Percentiles rank a stretch among this genome's conserved stretches.
Conservation (phyloP, 1,140 invertebrate species). For the Apis laboriosa region DNA sequence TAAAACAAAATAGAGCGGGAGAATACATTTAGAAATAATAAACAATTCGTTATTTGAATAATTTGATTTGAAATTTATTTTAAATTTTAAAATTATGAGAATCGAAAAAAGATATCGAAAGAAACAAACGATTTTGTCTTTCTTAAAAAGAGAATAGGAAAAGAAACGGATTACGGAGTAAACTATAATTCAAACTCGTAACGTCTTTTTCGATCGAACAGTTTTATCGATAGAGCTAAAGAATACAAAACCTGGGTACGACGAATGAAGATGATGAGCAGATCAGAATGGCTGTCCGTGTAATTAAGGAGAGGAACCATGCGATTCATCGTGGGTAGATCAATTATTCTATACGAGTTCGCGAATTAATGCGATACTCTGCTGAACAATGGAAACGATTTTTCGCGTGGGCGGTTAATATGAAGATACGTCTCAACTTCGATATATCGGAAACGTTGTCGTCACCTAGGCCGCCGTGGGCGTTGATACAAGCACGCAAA, state of each 20-base stretch:
- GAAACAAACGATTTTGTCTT: no score
- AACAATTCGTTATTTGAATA: no score
- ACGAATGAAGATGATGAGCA: not conserved
- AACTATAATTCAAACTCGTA: not conserved
- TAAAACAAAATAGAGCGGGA: no score
- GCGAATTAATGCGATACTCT: constrained; percentile 49
- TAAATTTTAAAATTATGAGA: no score
- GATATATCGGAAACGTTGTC: constrained; percentile 46
- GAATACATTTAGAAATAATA: no score
- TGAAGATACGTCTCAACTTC: constrained; percentile 34
- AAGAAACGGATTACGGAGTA: not conserved
- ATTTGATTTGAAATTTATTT: no score
- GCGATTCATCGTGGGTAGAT: constrained; percentile 36
- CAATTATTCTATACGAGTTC: constrained; percentile 39
- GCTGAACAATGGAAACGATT: constrained; percentile 51
- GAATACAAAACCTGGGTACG: not conserved
- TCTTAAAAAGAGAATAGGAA: not conserved
- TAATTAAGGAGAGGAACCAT: constrained; percentile 31
- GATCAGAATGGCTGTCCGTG: not conserved
- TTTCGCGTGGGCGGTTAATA: constrained; percentile 46
- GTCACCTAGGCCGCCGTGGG: constrained; percentile 34
- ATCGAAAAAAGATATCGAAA: no score
- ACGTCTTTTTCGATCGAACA: constrained; percentile 6
- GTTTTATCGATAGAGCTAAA: not conserved
- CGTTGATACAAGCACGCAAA: constrained; percentile 14